Percentiles rank a stretch among this genome's conserved stretches.
Conservation (phyloP, 2,113 vertebrate genomes). For the Hyperopisus bebe region DNA sequence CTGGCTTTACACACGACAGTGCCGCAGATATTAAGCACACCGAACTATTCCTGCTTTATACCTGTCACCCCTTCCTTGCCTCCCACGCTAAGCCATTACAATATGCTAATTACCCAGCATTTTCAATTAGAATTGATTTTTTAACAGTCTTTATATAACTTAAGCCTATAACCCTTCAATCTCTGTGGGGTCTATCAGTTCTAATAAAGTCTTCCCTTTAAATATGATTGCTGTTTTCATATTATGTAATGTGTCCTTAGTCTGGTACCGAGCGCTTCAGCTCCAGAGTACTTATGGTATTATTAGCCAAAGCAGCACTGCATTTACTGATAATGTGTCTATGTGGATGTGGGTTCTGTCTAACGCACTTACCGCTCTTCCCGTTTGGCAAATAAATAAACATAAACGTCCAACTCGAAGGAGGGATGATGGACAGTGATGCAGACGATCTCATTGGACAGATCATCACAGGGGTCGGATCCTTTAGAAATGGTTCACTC, state of each 20-base stretch:
- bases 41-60: not conserved
- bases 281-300: not conserved
- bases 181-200: not conserved
- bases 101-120: not conserved
- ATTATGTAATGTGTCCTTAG: not conserved
- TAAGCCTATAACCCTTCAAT: not conserved
- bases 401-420: not conserved
- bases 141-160: not conserved
- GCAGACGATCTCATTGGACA: not conserved
- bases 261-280: not conserved
- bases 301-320: not conserved
- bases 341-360: not conserved
- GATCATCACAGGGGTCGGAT: not conserved
- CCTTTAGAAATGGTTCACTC: not conserved
- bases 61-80: not conserved
- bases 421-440: not conserved
- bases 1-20: not conserved
- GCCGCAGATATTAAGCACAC: not conserved
- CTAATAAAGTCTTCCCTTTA: not conserved
- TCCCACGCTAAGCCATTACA: not conserved
- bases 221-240: not conserved
- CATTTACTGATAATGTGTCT: constrained; percentile 1
- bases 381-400: not conserved
- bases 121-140: not conserved
- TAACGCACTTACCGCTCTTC: not conserved